Percentiles rank a stretch among this genome's conserved stretches.
Evolutionary conservation across 2,113 vertebrate genomes (phyloP).

Genomic region (Pachycephala philippinensis): DNA sequence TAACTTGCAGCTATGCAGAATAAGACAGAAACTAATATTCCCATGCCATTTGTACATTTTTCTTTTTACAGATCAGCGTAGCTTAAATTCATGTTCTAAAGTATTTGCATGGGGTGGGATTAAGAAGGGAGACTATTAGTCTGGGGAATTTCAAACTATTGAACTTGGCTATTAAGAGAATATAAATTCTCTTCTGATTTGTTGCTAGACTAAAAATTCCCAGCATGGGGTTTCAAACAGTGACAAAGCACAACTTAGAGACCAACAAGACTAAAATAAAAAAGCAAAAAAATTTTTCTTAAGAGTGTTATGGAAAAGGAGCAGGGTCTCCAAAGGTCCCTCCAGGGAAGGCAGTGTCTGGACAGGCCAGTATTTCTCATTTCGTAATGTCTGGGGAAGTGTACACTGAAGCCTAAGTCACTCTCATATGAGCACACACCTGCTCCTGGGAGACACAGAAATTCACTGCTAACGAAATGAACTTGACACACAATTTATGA

Average conservation of each 20-base stretch:
- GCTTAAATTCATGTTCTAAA: not conserved
- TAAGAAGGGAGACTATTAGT: slow-evolving; percentile 5
- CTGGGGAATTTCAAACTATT: slow-evolving; percentile 21
- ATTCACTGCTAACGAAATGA: slow-evolving; percentile 14
- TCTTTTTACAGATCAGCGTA: not conserved
- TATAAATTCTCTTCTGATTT: slow-evolving; percentile 15
- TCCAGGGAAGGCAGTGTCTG: not conserved
- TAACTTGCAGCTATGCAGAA: not conserved
- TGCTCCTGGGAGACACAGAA: not conserved
- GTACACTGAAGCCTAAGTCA: not conserved
- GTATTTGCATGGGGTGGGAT: not conserved
- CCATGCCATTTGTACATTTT: slow-evolving; percentile 1
- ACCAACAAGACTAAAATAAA: not conserved
- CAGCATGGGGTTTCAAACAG: not conserved
- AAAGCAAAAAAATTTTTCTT: not conserved
- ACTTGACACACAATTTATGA: not conserved
- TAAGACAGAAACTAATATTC: not conserved
- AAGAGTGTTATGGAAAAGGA: not conserved
- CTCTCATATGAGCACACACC: not conserved
- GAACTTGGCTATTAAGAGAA: not conserved
- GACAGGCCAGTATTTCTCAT: not conserved
- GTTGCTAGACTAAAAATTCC: not conserved
- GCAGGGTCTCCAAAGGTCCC: not conserved
- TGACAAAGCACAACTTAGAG: not conserved
- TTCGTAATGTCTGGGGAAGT: slow-evolving; percentile 26